These are phyloP conservation scores for Lagodon rhomboides DNA, from an alignment of 2,797 vertebrate species.

Conservation along the genomic window DNA sequence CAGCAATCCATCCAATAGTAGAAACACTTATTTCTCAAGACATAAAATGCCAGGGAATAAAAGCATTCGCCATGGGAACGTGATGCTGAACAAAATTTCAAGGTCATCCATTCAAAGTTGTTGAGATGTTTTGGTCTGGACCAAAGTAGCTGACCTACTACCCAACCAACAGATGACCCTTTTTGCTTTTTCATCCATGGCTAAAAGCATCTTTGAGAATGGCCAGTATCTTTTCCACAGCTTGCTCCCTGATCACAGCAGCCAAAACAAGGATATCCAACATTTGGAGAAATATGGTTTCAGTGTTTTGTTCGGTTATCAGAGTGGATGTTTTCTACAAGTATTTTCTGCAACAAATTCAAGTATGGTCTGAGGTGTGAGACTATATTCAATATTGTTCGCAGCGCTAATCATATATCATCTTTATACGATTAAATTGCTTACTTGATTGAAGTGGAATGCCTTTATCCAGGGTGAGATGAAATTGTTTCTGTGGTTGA, in stretches of 20 bases:
- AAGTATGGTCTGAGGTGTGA: background rate
- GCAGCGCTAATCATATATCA: background rate
- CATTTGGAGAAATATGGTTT: background rate
- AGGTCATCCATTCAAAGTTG: background rate
- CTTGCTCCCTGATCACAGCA: background rate
- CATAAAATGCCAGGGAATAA: too few relatives aligned
- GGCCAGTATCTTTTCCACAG: background rate
- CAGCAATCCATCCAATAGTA: too few relatives aligned
- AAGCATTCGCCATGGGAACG: too few relatives aligned
- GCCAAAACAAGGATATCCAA: background rate
- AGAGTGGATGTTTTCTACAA: background rate
- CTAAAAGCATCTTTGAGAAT: background rate
- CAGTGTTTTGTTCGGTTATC: background rate
- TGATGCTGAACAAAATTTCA: background rate
- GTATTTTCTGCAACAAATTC: background rate
- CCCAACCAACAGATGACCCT: too few relatives aligned
- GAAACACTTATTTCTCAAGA: too few relatives aligned
- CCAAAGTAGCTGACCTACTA: too few relatives aligned
- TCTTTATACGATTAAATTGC: background rate
- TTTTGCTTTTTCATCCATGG: too few relatives aligned
- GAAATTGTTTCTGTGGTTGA: background rate
- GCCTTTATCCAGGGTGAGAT: background rate
- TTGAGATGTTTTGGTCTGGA: background rate
- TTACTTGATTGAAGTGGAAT: slow-evolving; percentile 2
- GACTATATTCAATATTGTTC: background rate